Percentiles rank a stretch among this genome's conserved stretches.
phyloP scores from a whole-genome alignment of 2,888 invertebrate genomes.

The Napeogenes sylphis region DNA sequence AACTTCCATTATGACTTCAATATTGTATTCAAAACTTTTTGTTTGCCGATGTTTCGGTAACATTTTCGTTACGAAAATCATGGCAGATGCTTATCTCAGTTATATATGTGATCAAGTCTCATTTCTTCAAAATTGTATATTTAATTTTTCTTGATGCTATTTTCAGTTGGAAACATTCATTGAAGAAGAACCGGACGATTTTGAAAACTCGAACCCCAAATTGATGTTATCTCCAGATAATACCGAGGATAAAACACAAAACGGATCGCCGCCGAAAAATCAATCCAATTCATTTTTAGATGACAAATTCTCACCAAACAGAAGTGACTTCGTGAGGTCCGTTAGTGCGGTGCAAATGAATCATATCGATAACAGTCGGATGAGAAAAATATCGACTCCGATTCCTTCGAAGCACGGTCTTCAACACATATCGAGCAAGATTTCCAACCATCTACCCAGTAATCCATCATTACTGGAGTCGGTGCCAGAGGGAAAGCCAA shows the following conservation, averaged over 20 bases:
- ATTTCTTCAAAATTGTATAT: background rate
- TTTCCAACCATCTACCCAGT: slow-evolving; percentile 77
- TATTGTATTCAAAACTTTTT: too few relatives aligned
- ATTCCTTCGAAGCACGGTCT: slow-evolving; percentile 62
- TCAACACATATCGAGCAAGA: slow-evolving; percentile 80
- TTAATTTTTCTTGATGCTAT: slow-evolving; percentile 10
- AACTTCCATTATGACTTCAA: too few relatives aligned
- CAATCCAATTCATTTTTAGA: slow-evolving; percentile 48
- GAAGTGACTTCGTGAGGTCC: slow-evolving; percentile 77
- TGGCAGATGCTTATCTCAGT: too few relatives aligned
- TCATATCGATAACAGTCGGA: slow-evolving; percentile 53
- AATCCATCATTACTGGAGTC: slow-evolving; percentile 81
- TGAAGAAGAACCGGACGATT: slow-evolving; percentile 57
- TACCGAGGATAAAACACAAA: slow-evolving; percentile 44
- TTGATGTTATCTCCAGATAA: slow-evolving; percentile 54
- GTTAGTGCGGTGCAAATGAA: slow-evolving; percentile 84
- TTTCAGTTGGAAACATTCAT: slow-evolving; percentile 57
- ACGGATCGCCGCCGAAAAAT: slow-evolving; percentile 63
- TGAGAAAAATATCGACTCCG: slow-evolving; percentile 60
- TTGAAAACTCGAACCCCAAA: slow-evolving; percentile 51
- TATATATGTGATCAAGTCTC: too few relatives aligned
- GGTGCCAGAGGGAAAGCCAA: slow-evolving; percentile 80
- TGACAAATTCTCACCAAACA: slow-evolving; percentile 40
- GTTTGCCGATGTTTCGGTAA: too few relatives aligned
- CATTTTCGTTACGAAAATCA: too few relatives aligned